Percentiles rank a stretch among this genome's conserved stretches.
Evolutionary conservation across 2,888 invertebrate species (phyloP).

Genomic region (Holacanthella duospinosa): DNA sequence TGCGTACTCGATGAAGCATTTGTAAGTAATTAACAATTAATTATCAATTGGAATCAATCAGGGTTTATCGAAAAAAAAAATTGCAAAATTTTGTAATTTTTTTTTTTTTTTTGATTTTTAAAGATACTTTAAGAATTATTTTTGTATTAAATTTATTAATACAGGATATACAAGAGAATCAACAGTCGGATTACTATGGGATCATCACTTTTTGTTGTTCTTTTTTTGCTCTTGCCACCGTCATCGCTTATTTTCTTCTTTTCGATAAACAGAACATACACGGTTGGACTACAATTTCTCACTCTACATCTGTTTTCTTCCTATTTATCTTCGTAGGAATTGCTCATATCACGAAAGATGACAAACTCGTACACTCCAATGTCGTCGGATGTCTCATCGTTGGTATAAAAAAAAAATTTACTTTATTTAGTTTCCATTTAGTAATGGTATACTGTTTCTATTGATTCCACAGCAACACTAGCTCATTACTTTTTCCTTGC

Average conservation of each 20-base stretch:
- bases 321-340: conserved; percentile 6
- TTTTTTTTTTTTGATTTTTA: no score
- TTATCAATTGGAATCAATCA: no score
- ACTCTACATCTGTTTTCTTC: conserved; percentile 7
- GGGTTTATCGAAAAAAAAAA: background rate
- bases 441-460: background rate
- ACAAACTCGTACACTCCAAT: background rate
- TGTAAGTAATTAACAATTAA: background rate
- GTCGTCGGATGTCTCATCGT: background rate
- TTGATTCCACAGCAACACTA: no score
- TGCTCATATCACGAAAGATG: conserved; percentile 4
- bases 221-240: conserved; percentile 4
- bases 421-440: background rate
- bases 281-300: conserved; percentile 9
- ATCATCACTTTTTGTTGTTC: background rate
- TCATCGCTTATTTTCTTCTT: conserved; percentile 5
- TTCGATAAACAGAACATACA: conserved; percentile 11
- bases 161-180: no score
- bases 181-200: background rate
- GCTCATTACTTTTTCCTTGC: conserved; percentile 8
- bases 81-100: no score
- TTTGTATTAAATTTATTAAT: no score
- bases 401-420: background rate
- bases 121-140: no score
- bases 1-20: background rate